Base-by-base conservation (phyloP, 2,113 vertebrate genomes). In the Elaphurus davidianus region DNA sequence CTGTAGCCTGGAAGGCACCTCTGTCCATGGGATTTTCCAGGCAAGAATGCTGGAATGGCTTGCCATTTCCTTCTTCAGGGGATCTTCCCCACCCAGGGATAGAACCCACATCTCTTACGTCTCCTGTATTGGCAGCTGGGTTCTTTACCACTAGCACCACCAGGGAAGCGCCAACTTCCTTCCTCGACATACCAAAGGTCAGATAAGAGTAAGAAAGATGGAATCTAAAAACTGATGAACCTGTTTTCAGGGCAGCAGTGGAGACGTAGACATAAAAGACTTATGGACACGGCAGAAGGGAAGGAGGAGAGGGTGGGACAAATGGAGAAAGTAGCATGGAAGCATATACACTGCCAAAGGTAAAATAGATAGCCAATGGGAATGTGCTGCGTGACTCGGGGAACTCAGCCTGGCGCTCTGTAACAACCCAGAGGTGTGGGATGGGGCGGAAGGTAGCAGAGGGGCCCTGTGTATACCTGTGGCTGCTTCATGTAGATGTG, bases 331-430 rank as follows among this genome's bases (percentile, higher is more conserved):
- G 36, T 14, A 7, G 12, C 36, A 7, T 43, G 36, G 71, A 40
- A 25, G 21, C 1, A 3, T 25, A 14, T 25, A 40, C 5, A 74
- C 67, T 23, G 1, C 28, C 71, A 76, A 13, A 25, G 0, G 10
- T 43, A 3, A 43, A 27, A 27, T 7, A 27, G 36, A 43, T 3
- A 6, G 36, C 71, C 0, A 13, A 2, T 14, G 71, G 71, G 36
- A 14, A 7, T 43, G 13, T 13, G 36, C 36, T 7, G 71, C 14
- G 3, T 74, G 71, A 27, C 71, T 74, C 21, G 13, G 71, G 71
- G 71, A 43, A 14, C 71, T 25, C 71, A 74, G 0, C 10, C 36
- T 0, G 0, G 21, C 1, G 0, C 67, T 40, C 67, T 36, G 5
- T 23, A 74, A 25, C 67, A 40, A 74, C 6, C 36, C 36, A 25